phyloP scores from a whole-genome alignment of 2,888 invertebrate genomes.

The Dryobotodes eremita region DNA sequence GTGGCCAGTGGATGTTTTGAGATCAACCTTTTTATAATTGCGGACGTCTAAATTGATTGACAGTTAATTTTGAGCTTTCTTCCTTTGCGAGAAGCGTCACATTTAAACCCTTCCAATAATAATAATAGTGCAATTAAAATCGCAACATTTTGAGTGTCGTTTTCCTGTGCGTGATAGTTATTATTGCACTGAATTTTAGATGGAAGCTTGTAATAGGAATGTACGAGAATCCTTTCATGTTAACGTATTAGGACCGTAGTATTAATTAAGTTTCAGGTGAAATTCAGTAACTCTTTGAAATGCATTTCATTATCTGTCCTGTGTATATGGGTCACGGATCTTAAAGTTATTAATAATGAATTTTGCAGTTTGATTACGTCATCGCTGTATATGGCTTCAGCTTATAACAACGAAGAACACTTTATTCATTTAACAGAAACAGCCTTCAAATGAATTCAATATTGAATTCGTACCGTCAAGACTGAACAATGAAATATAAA shows the following conservation, averaged over 20 bases:
- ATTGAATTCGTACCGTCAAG: background rate
- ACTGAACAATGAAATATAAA: no score
- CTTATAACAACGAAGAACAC: background rate
- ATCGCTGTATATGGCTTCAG: slow-evolving; percentile 13
- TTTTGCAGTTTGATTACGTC: slow-evolving; percentile 38
- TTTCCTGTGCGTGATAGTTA: slow-evolving; percentile 23
- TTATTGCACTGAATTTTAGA: slow-evolving; percentile 31
- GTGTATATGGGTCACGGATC: slow-evolving; percentile 45
- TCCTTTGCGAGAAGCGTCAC: slow-evolving; percentile 54
- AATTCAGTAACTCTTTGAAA: slow-evolving; percentile 33
- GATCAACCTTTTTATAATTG: slow-evolving; percentile 78
- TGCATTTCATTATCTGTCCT: slow-evolving; percentile 44
- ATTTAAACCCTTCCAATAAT: slow-evolving; percentile 47
- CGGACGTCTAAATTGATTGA: slow-evolving; percentile 70
- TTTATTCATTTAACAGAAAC: slow-evolving; percentile 1
- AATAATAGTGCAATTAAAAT: slow-evolving; percentile 37
- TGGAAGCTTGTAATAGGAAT: slow-evolving; percentile 10
- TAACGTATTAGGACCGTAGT: background rate
- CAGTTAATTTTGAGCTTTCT: slow-evolving; percentile 70
- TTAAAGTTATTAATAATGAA: slow-evolving; percentile 30
- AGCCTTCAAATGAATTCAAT: background rate
- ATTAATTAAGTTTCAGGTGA: slow-evolving; percentile 29
- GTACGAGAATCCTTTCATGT: slow-evolving; percentile 3
- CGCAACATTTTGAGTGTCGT: slow-evolving; percentile 26
- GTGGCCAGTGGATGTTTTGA: slow-evolving; percentile 74